Evolutionary conservation across 1,140 invertebrate species (phyloP), one percentile per base, ranked within the genome.

Genomic region (Drosophila novamexicana): DNA sequence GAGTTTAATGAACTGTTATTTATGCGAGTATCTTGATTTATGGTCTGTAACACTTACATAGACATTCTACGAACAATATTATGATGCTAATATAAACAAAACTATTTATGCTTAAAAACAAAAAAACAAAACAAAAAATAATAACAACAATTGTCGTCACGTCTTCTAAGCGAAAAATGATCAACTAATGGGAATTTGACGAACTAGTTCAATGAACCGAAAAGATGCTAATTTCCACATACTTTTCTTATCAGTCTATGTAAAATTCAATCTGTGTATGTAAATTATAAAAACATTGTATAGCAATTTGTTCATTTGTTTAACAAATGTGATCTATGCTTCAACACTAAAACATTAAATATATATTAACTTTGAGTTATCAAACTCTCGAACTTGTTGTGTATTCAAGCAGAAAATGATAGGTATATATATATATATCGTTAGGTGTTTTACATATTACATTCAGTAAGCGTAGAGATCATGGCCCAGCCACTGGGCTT

Each of bases 1-100:
- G 45, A 62, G 81, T 86, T 81, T 81, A 78, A 63, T 79, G 59
- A 85, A 81, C 83, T 72, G 69, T 76, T 42, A 44, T 39, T 36
- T 7, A 36, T 29, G 22, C 22, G 0, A 29, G 5, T 5, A 29
- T 29, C 22, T 29, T 29, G 22, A 29, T 29, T 29, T 5, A 32
- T n/a, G 7, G 22, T 4, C n/a, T 6, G 34, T 68, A 61, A 29
- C 3, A 14, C 44, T 45, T 44, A n/a, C 16, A 53, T 18, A 39
- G 22, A 29, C 22, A 29, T 29, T 67, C 6, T 18, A 53, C 36
- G 37, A 47, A 37, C 12, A 56, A 65, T 37, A 37, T 37, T 16
- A 9, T 14, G 14, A 9, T 37, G 6, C 6, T 36, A 32, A 8
- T 36, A 37, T 7, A 10, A 53, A 18, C 29, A 8, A 29, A 29